These are phyloP conservation scores for Caenorhabditis latens DNA, from an alignment of 1,140 invertebrate species.

Conservation along the genomic window DNA sequence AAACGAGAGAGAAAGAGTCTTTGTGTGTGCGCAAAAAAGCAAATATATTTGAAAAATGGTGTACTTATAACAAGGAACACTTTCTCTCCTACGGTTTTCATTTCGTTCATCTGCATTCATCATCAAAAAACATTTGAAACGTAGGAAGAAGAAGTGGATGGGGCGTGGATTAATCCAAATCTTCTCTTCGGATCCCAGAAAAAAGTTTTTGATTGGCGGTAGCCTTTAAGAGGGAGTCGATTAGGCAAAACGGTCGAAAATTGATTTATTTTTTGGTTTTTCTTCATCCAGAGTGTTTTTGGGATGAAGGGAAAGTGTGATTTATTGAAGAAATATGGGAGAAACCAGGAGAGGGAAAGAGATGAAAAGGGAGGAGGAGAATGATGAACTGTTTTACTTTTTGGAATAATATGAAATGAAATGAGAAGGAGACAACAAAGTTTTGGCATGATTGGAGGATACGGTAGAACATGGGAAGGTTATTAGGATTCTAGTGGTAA, in stretches of 20 bases:
- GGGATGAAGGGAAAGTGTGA: neutral
- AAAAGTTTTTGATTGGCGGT: neutral
- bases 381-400: conserved; percentile 41
- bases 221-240: conserved; percentile 34
- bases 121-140: conserved; percentile 17
- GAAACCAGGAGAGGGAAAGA: neutral
- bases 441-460: neutral
- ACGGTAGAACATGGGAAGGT: neutral
- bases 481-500: too few species aligned
- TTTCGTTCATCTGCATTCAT: neutral
- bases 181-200: neutral
- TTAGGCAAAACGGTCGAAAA: conserved; percentile 23
- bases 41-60: conserved; percentile 42
- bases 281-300: neutral
- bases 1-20: neutral
- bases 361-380: neutral
- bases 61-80: conserved; percentile 54
- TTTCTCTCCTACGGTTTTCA: neutral
- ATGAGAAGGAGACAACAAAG: too few species aligned
- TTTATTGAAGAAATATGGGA: conserved; percentile 53
- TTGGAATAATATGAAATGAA: neutral
- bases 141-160: neutral
- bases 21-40: conserved; percentile 48
- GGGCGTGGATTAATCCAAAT: neutral
- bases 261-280: conserved; percentile 29